Conservation (phyloP, 2,888 invertebrate species). For the Eupeodes latifasciatus region DNA sequence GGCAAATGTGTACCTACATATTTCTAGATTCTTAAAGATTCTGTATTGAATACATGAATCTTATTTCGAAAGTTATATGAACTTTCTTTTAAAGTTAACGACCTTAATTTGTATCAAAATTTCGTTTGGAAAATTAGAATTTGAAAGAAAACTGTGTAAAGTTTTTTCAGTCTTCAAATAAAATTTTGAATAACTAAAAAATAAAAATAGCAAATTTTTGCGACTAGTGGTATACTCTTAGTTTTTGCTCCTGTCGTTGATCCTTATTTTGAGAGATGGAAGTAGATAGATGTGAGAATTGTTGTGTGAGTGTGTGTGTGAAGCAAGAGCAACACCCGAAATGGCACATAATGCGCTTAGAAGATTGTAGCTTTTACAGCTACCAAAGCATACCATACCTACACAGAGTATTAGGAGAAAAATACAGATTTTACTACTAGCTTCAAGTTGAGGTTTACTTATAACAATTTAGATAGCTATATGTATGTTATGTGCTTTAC, state of each 20-base stretch:
- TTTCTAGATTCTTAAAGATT: background rate
- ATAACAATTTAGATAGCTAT: slow-evolving; percentile 40
- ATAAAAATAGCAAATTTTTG: background rate
- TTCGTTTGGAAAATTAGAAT: too few relatives aligned
- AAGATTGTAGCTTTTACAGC: slow-evolving; percentile 32
- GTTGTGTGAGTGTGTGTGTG: background rate
- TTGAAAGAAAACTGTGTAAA: too few relatives aligned
- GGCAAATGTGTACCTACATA: too few relatives aligned
- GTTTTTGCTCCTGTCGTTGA: background rate
- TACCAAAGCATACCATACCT: background rate
- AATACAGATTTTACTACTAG: slow-evolving; percentile 6
- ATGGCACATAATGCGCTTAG: slow-evolving; percentile 68
- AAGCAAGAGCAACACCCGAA: slow-evolving; percentile 58
- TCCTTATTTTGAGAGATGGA: background rate
- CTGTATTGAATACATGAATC: background rate
- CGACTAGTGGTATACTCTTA: background rate
- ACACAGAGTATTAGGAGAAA: slow-evolving; percentile 26
- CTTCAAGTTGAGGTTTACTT: slow-evolving; percentile 16
- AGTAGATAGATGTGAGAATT: slow-evolving; percentile 14
- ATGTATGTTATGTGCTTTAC: too few relatives aligned
- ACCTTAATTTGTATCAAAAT: too few relatives aligned
- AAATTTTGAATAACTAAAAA: too few relatives aligned
- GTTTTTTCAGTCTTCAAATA: too few relatives aligned
- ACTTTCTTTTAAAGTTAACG: too few relatives aligned
- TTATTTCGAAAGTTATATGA: too few relatives aligned